Conservation (phyloP, 2,888 invertebrate genomes). For the Thecocarcelia acutangulata region DNA sequence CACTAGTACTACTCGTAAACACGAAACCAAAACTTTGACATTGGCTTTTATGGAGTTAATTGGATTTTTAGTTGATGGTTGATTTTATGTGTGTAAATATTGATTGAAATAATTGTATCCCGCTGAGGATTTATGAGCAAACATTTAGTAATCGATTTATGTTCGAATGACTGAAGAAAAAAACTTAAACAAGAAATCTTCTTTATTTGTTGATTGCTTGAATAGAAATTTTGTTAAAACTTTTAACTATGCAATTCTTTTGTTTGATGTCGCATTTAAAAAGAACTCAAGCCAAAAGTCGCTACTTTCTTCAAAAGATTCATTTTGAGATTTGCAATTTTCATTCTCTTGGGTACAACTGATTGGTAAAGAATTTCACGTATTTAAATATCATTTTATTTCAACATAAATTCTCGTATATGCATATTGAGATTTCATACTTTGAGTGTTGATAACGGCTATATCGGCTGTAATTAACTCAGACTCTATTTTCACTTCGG, state of each 20-base stretch:
- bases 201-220: not conserved
- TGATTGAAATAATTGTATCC: slow-evolving; percentile 69
- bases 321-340: not conserved
- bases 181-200: slow-evolving; percentile 15
- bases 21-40: slow-evolving; percentile 61
- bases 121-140: slow-evolving; percentile 67
- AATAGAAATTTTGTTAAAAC: slow-evolving; percentile 24
- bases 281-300: not conserved
- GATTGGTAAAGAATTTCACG: not conserved
- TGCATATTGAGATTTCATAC: too few relatives aligned
- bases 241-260: not conserved
- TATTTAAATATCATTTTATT: not conserved
- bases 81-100: slow-evolving; percentile 72
- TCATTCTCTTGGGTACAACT: not conserved
- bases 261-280: not conserved
- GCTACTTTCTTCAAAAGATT: not conserved
- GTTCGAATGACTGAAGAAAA: not conserved
- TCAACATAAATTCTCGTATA: too few relatives aligned
- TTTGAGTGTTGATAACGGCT: too few relatives aligned
- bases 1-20: slow-evolving; percentile 1
- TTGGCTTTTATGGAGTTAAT: slow-evolving; percentile 78
- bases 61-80: slow-evolving; percentile 76
- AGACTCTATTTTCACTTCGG: too few relatives aligned
- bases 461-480: too few relatives aligned
- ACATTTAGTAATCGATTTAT: slow-evolving; percentile 68